A percentile compares a stretch with the other conserved stretches of the same genome.
These are phyloP conservation scores for Holothuria scabra DNA, from an alignment of 53 echinoderm and acorn worm genomes.

Conservation along the genomic window DNA sequence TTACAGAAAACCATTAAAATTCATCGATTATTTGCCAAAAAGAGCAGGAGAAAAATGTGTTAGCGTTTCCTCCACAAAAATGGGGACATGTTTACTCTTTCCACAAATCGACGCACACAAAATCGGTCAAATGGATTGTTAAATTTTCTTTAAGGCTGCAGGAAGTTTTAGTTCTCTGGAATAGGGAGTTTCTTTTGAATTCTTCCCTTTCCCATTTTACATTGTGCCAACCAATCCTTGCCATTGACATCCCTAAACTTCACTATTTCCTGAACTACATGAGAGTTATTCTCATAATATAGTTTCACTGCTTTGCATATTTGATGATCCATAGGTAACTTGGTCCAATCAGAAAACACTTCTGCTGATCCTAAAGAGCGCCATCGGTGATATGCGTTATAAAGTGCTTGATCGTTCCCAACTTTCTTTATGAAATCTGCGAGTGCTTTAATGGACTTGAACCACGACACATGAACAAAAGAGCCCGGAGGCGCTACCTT, in stretches of 20 bases:
- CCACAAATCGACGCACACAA: too few relatives aligned
- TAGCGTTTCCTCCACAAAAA: too few relatives aligned
- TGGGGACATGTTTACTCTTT: too few relatives aligned
- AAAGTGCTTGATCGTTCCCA: background rate
- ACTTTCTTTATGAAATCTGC: constrained; percentile 1
- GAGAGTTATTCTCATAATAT: constrained; percentile 24
- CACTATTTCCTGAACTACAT: background rate
- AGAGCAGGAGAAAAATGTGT: too few relatives aligned
- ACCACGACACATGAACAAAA: constrained; percentile 22
- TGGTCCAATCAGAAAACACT: constrained; percentile 28
- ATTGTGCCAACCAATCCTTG: constrained; percentile 31
- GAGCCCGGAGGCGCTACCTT: constrained; percentile 24
- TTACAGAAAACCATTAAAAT: too few relatives aligned
- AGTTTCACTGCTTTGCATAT: constrained; percentile 24
- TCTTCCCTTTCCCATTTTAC: constrained; percentile 28
- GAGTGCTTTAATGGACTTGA: constrained; percentile 1
- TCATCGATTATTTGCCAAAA: too few relatives aligned
- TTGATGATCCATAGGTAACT: constrained; percentile 24
- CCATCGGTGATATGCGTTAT: constrained; percentile 30
- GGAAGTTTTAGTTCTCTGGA: background rate
- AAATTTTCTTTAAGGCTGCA: too few relatives aligned
- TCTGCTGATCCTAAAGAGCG: background rate
- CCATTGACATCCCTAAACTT: constrained; percentile 42
- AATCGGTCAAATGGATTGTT: too few relatives aligned
- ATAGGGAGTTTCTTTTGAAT: constrained; percentile 16